phyloP scores from a whole-genome alignment of 2,113 vertebrate species.

The Hyaena hyaena region DNA sequence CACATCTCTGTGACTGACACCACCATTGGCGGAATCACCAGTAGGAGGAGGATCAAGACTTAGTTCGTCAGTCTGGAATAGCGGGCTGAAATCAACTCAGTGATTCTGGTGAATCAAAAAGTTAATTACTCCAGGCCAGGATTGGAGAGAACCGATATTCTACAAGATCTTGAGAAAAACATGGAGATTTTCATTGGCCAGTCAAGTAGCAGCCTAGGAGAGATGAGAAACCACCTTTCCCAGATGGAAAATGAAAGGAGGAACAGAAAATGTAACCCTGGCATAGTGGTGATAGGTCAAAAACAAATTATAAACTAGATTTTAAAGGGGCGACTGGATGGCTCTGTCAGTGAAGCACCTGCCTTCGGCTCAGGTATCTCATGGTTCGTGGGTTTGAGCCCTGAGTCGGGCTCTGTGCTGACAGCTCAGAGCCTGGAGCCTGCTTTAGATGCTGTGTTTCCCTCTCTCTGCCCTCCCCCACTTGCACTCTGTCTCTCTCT shows the following conservation, averaged over 20 bases:
- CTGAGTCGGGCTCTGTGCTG: too few species aligned
- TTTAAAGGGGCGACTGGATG: neutral
- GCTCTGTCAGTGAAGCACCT: too few species aligned
- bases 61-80: neutral
- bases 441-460: too few species aligned
- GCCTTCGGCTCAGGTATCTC: too few species aligned
- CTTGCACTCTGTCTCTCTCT: too few species aligned
- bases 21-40: neutral
- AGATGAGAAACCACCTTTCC: neutral
- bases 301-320: neutral
- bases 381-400: too few species aligned
- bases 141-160: neutral
- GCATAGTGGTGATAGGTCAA: neutral
- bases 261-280: neutral
- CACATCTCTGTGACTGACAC: neutral
- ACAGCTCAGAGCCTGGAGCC: too few species aligned
- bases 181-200: neutral
- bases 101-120: neutral
- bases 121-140: neutral
- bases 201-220: neutral
- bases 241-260: conserved; percentile 1
- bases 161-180: neutral
- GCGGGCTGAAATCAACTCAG: neutral
- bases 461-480: too few species aligned
- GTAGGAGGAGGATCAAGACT: neutral